Conservation (phyloP, 2,888 invertebrate genomes). For the Ornithoptera priamus region DNA sequence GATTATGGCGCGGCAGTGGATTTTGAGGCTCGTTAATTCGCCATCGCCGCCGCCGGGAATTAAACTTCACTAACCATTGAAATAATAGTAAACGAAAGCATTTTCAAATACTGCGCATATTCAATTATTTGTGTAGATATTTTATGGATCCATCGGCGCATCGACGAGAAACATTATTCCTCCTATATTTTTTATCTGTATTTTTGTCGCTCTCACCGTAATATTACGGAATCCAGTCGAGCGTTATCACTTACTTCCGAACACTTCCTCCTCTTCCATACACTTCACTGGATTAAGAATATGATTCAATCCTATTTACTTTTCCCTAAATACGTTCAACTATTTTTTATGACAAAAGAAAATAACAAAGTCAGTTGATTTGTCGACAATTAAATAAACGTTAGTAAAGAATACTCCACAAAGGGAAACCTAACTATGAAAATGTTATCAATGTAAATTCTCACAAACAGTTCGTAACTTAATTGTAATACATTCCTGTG, state of each 20-base stretch:
- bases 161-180: background rate
- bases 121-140: background rate
- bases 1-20: constrained; percentile 26
- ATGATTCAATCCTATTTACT: constrained; percentile 14
- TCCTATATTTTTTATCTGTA: background rate
- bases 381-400: background rate
- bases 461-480: too few relatives aligned
- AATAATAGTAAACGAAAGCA: constrained; percentile 13
- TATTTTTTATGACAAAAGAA: background rate
- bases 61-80: constrained; percentile 24
- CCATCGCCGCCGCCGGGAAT: constrained; percentile 24
- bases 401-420: background rate
- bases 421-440: too few relatives aligned
- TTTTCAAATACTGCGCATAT: constrained; percentile 4
- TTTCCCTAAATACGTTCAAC: background rate
- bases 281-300: constrained; percentile 5
- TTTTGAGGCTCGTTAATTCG: constrained; percentile 29
- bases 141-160: background rate
- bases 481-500: too few relatives aligned
- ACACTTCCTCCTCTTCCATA: background rate
- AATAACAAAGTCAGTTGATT: background rate
- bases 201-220: constrained; percentile 4
- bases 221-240: background rate
- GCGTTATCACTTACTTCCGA: constrained; percentile 8
- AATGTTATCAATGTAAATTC: too few relatives aligned